Conservation (phyloP, 2,797 vertebrate species). For the Sebastes flavidus region DNA sequence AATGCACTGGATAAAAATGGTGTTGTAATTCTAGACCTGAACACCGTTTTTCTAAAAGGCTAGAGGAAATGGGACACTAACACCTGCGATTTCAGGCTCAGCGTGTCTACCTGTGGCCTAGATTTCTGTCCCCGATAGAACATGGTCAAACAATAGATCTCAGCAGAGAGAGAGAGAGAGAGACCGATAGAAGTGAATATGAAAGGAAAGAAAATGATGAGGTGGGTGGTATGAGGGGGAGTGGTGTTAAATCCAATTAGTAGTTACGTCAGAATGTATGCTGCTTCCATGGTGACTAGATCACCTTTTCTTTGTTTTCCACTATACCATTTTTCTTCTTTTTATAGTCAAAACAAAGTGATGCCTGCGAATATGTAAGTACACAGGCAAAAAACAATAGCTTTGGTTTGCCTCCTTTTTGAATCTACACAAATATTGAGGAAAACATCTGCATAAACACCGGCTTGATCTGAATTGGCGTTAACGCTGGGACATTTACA, state of each 20-base stretch:
- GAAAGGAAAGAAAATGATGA: constrained; percentile 5
- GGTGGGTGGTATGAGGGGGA: constrained; percentile 37
- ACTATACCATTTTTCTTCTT: background rate
- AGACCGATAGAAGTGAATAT: background rate
- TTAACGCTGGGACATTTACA: background rate
- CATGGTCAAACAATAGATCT: constrained; percentile 8
- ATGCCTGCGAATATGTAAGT: background rate
- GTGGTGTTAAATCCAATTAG: constrained; percentile 44
- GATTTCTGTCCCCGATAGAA: constrained; percentile 35
- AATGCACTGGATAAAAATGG: background rate
- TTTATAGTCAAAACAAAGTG: background rate
- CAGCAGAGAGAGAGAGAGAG: background rate
- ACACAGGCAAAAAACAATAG: background rate
- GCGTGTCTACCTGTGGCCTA: constrained; percentile 38
- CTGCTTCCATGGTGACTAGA: constrained; percentile 66
- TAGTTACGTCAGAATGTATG: constrained; percentile 35
- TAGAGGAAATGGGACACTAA: constrained; percentile 39
- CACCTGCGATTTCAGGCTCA: constrained; percentile 27
- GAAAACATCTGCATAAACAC: background rate
- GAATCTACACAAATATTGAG: background rate
- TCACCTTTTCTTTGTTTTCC: constrained; percentile 21
- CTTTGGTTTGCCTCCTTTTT: background rate
- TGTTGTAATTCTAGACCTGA: constrained; percentile 18
- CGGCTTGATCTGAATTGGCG: background rate
- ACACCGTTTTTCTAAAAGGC: constrained; percentile 25